A percentile compares a stretch with the other conserved stretches of the same genome.
Conservation (phyloP, 2,888 invertebrate genomes). For the Physocephala rufipes region DNA sequence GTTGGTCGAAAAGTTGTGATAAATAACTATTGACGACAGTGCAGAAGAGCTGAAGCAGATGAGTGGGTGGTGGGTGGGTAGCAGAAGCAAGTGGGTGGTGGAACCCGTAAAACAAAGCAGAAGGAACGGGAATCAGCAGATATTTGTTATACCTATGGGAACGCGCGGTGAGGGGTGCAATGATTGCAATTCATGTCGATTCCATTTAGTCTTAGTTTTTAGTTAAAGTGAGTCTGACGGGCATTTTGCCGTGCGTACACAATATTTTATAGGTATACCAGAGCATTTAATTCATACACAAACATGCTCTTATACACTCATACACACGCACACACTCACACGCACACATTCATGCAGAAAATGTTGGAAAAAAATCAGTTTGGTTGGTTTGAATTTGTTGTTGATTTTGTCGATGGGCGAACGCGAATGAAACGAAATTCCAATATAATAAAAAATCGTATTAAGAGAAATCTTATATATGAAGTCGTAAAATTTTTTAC, state of each 20-base stretch:
- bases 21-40: background rate
- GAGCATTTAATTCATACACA: conserved; percentile 31
- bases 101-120: background rate
- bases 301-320: conserved; percentile 44
- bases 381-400: too few species aligned
- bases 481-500: conserved; percentile 64
- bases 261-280: conserved; percentile 39
- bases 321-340: background rate
- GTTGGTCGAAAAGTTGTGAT: conserved; percentile 2
- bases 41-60: background rate
- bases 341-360: too few species aligned
- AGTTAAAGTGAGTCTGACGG: conserved; percentile 29
- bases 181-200: conserved; percentile 9
- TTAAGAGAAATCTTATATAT: conserved; percentile 63
- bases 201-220: conserved; percentile 8
- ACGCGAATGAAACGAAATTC: conserved; percentile 55
- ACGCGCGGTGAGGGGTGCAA: too few species aligned
- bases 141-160: too few species aligned
- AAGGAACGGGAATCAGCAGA: too few species aligned
- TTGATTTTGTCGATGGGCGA: conserved; percentile 18
- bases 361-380: too few species aligned
- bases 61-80: conserved; percentile 2
- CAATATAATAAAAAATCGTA: conserved; percentile 64
- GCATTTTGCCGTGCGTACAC: conserved; percentile 30
- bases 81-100: background rate